These are phyloP conservation scores for Chrysemys picta DNA, from an alignment of 2,113 vertebrate species.

Conservation along the genomic window DNA sequence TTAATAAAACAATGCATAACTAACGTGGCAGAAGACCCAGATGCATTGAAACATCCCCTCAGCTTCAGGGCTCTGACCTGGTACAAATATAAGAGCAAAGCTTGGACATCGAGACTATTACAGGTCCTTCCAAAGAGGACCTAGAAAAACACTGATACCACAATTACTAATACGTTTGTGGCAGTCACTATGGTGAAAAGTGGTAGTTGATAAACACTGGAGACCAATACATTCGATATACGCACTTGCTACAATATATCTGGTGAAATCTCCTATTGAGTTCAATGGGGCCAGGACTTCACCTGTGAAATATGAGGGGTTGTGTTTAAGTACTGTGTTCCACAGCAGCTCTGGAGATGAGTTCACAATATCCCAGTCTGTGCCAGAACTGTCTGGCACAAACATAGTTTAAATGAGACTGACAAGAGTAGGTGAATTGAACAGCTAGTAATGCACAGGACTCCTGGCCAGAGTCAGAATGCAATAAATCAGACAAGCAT, in stretches of 20 bases:
- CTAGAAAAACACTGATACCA: background rate
- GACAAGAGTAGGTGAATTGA: background rate
- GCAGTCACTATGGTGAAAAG: background rate
- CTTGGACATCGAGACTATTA: background rate
- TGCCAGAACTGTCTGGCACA: background rate
- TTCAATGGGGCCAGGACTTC: background rate
- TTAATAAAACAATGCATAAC: background rate
- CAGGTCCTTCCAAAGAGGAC: background rate
- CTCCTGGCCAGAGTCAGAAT: background rate
- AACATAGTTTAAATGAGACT: background rate
- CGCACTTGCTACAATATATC: background rate
- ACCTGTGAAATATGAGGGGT: background rate
- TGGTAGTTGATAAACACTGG: background rate
- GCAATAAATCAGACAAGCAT: background rate
- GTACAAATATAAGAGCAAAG: background rate
- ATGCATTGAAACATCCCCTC: background rate
- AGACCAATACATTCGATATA: background rate
- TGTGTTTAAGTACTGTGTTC: background rate
- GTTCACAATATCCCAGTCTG: background rate
- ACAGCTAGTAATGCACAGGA: background rate
- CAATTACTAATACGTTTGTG: background rate
- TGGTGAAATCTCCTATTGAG: fast-evolving
- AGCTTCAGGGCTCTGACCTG: background rate
- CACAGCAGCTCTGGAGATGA: fast-evolving
- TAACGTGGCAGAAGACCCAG: background rate